Conservation (phyloP, 2,888 invertebrate genomes). For the Cosmopolites sordidus region DNA sequence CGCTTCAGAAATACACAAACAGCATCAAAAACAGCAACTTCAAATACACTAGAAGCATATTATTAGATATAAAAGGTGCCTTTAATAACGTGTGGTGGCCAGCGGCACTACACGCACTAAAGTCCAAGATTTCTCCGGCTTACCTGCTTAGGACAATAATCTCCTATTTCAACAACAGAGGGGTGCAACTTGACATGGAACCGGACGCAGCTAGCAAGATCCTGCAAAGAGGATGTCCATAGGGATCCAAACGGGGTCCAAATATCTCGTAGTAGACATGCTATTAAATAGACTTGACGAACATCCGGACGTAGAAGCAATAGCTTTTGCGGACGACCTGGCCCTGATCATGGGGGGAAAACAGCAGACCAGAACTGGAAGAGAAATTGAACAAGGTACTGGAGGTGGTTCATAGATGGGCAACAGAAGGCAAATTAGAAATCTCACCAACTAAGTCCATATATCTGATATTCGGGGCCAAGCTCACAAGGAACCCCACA, state of each 20-base stretch:
- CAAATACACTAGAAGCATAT: constrained; percentile 6
- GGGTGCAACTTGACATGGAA: too few relatives aligned
- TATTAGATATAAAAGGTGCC: constrained; percentile 13
- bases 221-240: constrained; percentile 2
- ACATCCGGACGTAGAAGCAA: not conserved
- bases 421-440: not conserved
- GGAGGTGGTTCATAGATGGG: not conserved
- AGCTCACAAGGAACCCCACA: not conserved
- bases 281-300: constrained; percentile 1
- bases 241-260: constrained; percentile 3
- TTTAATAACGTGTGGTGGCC: constrained; percentile 20
- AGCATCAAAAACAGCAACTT: too few relatives aligned
- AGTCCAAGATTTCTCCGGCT: not conserved
- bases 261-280: not conserved
- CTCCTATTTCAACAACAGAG: constrained; percentile 8
- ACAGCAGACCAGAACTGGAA: not conserved
- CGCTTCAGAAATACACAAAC: too few relatives aligned
- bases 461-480: not conserved
- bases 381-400: not conserved
- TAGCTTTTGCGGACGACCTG: constrained; percentile 2
- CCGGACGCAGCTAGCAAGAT: too few relatives aligned
- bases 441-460: not conserved
- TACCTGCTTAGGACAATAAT: constrained; percentile 2
- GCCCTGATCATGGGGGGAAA: not conserved
- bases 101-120: not conserved